Conservation (phyloP, 1,140 invertebrate species). For the Calliopsis andreniformis region DNA sequence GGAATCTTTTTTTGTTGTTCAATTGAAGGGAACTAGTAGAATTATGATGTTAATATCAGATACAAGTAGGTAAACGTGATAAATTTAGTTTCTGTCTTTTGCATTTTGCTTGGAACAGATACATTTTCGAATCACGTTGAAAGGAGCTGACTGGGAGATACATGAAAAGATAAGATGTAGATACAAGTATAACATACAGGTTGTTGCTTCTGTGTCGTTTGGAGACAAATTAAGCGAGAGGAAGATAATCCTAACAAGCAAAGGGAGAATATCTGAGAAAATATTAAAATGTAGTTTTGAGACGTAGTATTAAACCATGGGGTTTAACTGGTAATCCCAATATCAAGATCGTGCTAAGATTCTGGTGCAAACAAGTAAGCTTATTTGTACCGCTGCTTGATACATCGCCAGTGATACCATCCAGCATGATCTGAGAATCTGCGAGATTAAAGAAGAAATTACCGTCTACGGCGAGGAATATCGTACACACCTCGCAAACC, state of each 20-base stretch:
- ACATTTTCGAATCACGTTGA: too few species aligned
- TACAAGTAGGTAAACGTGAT: too few species aligned
- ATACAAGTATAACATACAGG: too few species aligned
- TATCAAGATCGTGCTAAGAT: constrained; percentile 14
- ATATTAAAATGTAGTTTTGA: not conserved
- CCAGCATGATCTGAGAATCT: constrained; percentile 7
- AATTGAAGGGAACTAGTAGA: too few species aligned
- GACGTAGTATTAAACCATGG: not conserved
- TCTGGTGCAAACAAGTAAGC: not conserved
- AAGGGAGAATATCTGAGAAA: not conserved
- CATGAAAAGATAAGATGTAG: too few species aligned
- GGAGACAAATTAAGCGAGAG: too few species aligned
- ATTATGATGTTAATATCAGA: too few species aligned
- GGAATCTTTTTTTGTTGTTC: too few species aligned
- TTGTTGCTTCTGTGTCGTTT: too few species aligned
- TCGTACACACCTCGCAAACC: not conserved
- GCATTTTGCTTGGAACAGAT: too few species aligned
- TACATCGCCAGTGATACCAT: not conserved
- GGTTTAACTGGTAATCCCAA: not conserved
- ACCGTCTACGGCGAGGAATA: constrained; percentile 3
- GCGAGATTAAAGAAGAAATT: constrained; percentile 30
- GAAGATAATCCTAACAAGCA: not conserved
- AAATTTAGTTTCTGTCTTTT: too few species aligned
- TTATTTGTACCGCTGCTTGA: not conserved
- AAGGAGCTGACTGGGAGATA: too few species aligned